These are phyloP conservation scores for Rhodeus uyekii DNA, from an alignment of 2,797 vertebrate genomes.

Conservation along the genomic window DNA sequence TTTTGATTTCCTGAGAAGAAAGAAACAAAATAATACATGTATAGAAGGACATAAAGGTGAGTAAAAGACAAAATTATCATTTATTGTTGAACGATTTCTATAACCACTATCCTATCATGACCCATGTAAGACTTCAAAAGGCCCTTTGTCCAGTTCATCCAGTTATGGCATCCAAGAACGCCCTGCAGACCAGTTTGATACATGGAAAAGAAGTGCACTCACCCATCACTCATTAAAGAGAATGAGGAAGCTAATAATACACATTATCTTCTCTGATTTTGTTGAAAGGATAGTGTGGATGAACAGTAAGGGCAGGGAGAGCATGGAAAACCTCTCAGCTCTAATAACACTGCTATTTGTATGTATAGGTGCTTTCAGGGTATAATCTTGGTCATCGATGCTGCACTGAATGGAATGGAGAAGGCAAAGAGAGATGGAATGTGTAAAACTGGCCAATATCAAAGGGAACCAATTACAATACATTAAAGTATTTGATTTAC, in stretches of 20 bases:
- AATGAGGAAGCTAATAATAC: constrained; percentile 34
- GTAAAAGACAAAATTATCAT: not conserved
- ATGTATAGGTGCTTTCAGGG: constrained; percentile 41
- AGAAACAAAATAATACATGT: not conserved
- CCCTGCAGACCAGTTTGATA: not conserved
- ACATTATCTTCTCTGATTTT: constrained; percentile 39
- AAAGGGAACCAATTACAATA: constrained; percentile 46
- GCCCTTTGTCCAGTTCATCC: not conserved
- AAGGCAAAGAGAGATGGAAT: constrained; percentile 38
- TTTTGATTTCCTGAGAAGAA: not conserved
- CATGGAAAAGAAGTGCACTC: constrained; percentile 22
- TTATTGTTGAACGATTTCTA: not conserved
- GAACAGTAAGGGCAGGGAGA: constrained; percentile 37
- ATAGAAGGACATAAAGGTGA: not conserved
- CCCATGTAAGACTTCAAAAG: not conserved
- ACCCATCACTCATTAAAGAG: constrained; percentile 16
- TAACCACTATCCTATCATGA: not conserved
- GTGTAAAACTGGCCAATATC: constrained; percentile 44
- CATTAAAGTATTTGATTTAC: constrained; percentile 47
- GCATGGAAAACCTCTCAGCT: constrained; percentile 24
- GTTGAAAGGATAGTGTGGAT: constrained; percentile 44
- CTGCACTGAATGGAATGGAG: constrained; percentile 15
- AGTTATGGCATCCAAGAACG: not conserved
- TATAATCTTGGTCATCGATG: constrained; percentile 43
- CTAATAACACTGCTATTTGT: constrained; percentile 41